Conservation (phyloP, 2,888 invertebrate species). For the Andrena marginata region DNA sequence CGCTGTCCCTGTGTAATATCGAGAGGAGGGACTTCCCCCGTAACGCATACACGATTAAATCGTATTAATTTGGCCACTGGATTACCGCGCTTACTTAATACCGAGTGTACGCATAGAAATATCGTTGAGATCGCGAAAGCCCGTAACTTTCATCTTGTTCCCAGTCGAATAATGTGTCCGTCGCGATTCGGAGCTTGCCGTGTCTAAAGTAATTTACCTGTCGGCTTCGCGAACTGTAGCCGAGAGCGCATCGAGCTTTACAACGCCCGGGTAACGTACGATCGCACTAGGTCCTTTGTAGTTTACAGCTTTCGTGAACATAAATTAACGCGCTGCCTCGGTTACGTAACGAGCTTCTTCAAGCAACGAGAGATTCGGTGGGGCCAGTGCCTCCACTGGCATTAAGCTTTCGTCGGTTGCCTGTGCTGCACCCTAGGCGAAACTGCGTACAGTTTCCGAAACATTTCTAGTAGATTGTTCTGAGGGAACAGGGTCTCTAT, state of each 20-base stretch:
- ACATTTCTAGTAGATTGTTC: constrained; percentile 90
- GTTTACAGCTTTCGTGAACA: constrained; percentile 29
- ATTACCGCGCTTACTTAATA: constrained; percentile 65
- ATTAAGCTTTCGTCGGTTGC: constrained; percentile 76
- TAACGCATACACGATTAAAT: constrained; percentile 63
- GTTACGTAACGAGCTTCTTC: background rate
- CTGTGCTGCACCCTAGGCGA: constrained; percentile 85
- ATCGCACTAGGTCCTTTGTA: constrained; percentile 18
- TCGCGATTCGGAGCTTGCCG: constrained; percentile 29
- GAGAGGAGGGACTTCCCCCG: constrained; percentile 41
- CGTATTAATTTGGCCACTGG: constrained; percentile 74
- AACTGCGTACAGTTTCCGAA: constrained; percentile 90
- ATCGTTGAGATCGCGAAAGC: constrained; percentile 55
- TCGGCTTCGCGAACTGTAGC: background rate
- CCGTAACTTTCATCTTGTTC: constrained; percentile 72
- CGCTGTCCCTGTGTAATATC: constrained; percentile 22
- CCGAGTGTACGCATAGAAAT: constrained; percentile 51
- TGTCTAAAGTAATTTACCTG: constrained; percentile 12
- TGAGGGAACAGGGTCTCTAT: constrained; percentile 92
- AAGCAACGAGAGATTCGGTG: background rate
- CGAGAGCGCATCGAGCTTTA: constrained; percentile 1
- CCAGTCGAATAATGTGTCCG: constrained; percentile 62
- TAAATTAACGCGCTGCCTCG: constrained; percentile 12
- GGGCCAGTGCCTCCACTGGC: constrained; percentile 3
- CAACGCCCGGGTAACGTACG: constrained; percentile 4